phyloP scores from a whole-genome alignment of 1,140 invertebrate species.

The Piezodorus guildinii region DNA sequence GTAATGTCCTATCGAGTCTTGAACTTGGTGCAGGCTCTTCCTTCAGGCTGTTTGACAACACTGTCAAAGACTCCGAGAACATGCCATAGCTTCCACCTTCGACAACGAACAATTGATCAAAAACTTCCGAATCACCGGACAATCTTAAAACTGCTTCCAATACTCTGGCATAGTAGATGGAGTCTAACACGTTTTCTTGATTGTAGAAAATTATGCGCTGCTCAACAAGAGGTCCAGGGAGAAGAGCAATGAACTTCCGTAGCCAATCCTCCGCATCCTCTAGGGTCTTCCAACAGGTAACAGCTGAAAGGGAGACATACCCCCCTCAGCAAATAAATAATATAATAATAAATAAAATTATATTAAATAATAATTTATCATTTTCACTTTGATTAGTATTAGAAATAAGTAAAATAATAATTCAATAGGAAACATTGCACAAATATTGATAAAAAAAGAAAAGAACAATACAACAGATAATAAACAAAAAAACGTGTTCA shows the following conservation, averaged over 20 bases:
- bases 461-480: no score
- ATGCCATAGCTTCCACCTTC: slow-evolving; percentile 38
- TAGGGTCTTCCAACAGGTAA: background rate
- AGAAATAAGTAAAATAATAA: no score
- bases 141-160: slow-evolving; percentile 14
- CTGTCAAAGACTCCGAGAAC: slow-evolving; percentile 39
- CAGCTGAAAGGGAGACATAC: slow-evolving; percentile 18
- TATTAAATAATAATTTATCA: no score
- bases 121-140: background rate
- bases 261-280: slow-evolving; percentile 14
- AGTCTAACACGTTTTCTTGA: slow-evolving; percentile 30
- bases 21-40: background rate
- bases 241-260: slow-evolving; percentile 22
- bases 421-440: no score
- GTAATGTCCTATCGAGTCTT: slow-evolving; percentile 32
- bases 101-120: slow-evolving; percentile 29
- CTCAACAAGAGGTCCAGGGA: slow-evolving; percentile 50
- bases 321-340: slow-evolving; percentile 10
- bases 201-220: slow-evolving; percentile 46
- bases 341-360: background rate
- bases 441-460: no score
- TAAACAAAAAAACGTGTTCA: no score
- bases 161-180: slow-evolving; percentile 14
- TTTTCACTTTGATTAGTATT: no score
- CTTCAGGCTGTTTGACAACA: slow-evolving; percentile 31